phyloP scores from a whole-genome alignment of 2,888 invertebrate genomes.

The Acrobasis suavella region DNA sequence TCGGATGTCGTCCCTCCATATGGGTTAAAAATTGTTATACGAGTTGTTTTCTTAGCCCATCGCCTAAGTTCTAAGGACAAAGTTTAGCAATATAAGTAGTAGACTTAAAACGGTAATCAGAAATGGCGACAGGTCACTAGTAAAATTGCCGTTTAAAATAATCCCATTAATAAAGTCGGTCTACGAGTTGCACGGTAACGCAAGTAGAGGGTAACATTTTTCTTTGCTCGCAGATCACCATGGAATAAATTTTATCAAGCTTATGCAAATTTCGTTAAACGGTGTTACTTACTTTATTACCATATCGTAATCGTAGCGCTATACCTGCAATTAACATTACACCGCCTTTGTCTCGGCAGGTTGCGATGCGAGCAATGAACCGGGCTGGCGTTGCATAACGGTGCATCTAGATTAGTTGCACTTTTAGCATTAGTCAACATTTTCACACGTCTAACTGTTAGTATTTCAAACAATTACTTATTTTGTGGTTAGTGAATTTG shows the following conservation, averaged over 20 bases:
- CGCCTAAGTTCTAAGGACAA: no score
- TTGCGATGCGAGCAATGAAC: not conserved
- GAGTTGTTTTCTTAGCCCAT: no score
- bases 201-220: no score
- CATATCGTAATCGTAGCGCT: not conserved
- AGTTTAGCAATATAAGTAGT: no score
- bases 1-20: no score
- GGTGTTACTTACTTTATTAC: not conserved
- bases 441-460: not conserved
- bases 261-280: not conserved
- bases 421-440: not conserved
- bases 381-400: not conserved
- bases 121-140: no score
- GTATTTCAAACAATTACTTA: not conserved
- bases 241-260: not conserved
- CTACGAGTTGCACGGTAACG: no score
- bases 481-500: not conserved
- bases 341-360: not conserved
- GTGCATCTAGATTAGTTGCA: not conserved
- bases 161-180: no score
- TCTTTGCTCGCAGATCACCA: no score
- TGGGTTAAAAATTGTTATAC: no score
- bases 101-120: no score
- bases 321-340: not conserved
- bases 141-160: no score